Conservation (phyloP, 2,113 vertebrate genomes). For the Stomatorhinus ivindoensis region DNA sequence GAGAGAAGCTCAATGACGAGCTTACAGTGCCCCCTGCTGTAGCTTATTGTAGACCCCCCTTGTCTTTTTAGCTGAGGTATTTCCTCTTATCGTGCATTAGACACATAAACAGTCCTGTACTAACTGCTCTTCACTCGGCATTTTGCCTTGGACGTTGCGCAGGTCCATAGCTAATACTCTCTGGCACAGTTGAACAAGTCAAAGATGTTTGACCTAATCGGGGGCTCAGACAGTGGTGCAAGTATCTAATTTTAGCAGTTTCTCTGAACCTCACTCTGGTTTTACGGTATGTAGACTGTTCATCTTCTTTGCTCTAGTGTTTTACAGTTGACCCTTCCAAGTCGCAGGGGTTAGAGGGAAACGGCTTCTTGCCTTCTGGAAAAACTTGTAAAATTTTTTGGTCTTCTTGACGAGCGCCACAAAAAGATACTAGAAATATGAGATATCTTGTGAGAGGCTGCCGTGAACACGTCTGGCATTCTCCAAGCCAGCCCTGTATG, state of each 20-base stretch:
- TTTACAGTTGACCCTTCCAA: neutral
- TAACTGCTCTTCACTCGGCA: neutral
- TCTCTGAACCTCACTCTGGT: neutral
- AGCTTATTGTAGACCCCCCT: neutral
- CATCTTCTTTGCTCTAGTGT: no score
- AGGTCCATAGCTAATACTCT: neutral
- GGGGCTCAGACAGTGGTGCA: neutral
- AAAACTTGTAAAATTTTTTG: neutral
- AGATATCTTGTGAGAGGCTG: neutral
- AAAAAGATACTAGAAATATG: neutral
- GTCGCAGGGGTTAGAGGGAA: neutral
- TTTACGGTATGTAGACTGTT: no score
- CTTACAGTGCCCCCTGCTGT: conserved; percentile 6
- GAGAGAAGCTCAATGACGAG: neutral
- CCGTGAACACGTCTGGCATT: neutral
- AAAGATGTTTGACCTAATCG: neutral
- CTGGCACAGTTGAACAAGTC: neutral
- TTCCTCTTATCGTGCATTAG: neutral
- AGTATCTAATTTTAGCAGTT: neutral
- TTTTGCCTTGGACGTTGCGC: neutral
- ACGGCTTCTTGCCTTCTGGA: neutral
- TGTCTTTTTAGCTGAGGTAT: neutral
- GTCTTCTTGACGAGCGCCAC: neutral
- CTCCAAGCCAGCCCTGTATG: neutral
- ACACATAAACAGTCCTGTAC: neutral